Percentiles rank a stretch among this genome's conserved stretches.
Evolutionary conservation across 2,888 invertebrate genomes (phyloP).

Genomic region (Drosophila niveifrons): DNA sequence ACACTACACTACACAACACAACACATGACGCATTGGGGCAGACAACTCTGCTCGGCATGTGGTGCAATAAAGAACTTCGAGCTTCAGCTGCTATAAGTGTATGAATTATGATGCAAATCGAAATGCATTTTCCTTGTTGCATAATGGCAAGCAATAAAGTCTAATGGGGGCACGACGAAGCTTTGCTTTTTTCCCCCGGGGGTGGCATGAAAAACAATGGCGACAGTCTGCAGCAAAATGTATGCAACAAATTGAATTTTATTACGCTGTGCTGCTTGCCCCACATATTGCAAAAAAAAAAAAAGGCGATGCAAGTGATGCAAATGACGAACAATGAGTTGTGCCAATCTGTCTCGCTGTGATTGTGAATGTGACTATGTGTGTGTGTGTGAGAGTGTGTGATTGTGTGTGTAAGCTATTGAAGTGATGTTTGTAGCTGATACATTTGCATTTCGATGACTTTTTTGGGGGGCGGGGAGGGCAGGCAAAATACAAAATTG

Average conservation of each 20-base stretch:
- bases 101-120: constrained; percentile 59
- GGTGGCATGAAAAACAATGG: constrained; percentile 37
- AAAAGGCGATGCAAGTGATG: constrained; percentile 16
- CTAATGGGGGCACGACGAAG: constrained; percentile 27
- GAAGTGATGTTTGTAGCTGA: constrained; percentile 25
- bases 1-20: not conserved
- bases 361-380: constrained; percentile 20
- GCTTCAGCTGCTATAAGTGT: constrained; percentile 34
- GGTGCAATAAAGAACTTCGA: not conserved
- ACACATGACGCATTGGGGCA: constrained; percentile 11
- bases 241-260: constrained; percentile 78
- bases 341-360: constrained; percentile 26
- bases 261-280: constrained; percentile 60
- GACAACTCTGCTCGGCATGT: not conserved
- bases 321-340: constrained; percentile 71
- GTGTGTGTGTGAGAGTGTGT: constrained; percentile 22
- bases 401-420: constrained; percentile 26
- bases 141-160: constrained; percentile 48
- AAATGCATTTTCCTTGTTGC: constrained; percentile 70
- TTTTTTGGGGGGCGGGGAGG: constrained; percentile 11
- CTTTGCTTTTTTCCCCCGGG: not conserved
- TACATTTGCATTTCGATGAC: constrained; percentile 41
- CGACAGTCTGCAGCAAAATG: constrained; percentile 58
- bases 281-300: constrained; percentile 63
- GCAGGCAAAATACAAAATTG: constrained; percentile 34